Evolutionary conservation across 64 coral and sea anemone genomes (phyloP).

Genomic region (Montipora capricornis): DNA sequence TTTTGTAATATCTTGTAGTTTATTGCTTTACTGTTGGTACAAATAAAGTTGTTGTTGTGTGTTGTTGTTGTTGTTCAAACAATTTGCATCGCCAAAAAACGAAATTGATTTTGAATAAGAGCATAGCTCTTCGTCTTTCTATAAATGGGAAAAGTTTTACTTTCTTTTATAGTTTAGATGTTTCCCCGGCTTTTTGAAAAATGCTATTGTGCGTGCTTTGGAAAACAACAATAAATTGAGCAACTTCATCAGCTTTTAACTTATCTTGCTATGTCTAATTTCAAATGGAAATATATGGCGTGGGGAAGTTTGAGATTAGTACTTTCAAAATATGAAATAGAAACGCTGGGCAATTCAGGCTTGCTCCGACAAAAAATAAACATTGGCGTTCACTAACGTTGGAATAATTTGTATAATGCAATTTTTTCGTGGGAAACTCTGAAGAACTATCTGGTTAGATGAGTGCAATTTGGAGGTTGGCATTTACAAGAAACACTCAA

Average conservation of each 20-base stretch:
- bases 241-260: not conserved
- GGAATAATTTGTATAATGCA: slow-evolving; percentile 15
- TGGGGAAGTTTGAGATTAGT: not conserved
- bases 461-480: not conserved
- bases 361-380: not conserved
- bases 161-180: not conserved
- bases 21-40: too few species aligned
- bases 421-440: too few species aligned
- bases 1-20: too few species aligned
- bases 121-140: not conserved
- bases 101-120: not conserved
- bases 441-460: not conserved
- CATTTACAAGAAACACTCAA: too few species aligned
- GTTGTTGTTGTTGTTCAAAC: too few species aligned
- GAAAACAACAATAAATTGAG: slow-evolving; percentile 12
- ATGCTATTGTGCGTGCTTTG: not conserved
- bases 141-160: not conserved
- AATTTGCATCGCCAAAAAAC: not conserved
- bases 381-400: not conserved
- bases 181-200: not conserved
- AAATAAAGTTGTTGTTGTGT: too few species aligned
- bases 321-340: not conserved
- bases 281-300: not conserved
- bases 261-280: not conserved
- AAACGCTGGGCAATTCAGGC: not conserved